These are phyloP conservation scores for Mormyrops attenuatus DNA, from an alignment of 2,797 vertebrate species.

Conservation along the genomic window DNA sequence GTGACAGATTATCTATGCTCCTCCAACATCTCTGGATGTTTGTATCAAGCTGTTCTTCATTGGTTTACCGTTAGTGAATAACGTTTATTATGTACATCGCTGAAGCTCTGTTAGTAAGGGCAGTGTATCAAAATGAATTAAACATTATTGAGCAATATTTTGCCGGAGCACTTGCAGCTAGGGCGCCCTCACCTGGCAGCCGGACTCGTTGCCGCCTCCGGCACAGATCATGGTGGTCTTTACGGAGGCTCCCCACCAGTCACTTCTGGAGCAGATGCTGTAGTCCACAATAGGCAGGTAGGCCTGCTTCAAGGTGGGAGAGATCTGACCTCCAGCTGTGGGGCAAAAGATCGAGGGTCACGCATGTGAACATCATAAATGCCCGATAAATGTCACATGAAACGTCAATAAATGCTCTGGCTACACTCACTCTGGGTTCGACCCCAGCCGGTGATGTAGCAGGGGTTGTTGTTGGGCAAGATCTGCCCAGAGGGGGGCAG, in stretches of 20 bases:
- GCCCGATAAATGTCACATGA: not conserved
- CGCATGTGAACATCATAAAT: not conserved
- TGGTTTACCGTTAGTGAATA: not conserved
- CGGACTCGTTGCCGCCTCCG: constrained; percentile 67
- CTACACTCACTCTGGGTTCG: constrained; percentile 69
- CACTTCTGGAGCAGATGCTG: constrained; percentile 58
- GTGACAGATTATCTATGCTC: not conserved
- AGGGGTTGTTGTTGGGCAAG: constrained; percentile 71
- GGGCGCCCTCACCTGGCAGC: constrained; percentile 59
- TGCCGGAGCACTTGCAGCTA: not conserved
- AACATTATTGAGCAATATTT: not conserved
- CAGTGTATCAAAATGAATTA: not conserved
- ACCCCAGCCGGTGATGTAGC: constrained; percentile 87
- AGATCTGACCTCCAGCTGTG: constrained; percentile 67
- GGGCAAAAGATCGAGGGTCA: not conserved
- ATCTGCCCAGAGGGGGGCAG: constrained; percentile 64
- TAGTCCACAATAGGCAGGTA: constrained; percentile 69
- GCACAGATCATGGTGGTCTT: constrained; percentile 81
- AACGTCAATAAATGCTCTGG: not conserved
- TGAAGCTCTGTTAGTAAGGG: not conserved
- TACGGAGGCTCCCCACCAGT: constrained; percentile 79
- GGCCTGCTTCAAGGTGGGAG: constrained; percentile 73
- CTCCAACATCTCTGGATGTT: not conserved
- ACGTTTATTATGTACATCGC: not conserved
- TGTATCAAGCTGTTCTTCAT: not conserved